Evolutionary conservation across 2,797 vertebrate genomes (phyloP).

Genomic region (Sebastiscus tertius): DNA sequence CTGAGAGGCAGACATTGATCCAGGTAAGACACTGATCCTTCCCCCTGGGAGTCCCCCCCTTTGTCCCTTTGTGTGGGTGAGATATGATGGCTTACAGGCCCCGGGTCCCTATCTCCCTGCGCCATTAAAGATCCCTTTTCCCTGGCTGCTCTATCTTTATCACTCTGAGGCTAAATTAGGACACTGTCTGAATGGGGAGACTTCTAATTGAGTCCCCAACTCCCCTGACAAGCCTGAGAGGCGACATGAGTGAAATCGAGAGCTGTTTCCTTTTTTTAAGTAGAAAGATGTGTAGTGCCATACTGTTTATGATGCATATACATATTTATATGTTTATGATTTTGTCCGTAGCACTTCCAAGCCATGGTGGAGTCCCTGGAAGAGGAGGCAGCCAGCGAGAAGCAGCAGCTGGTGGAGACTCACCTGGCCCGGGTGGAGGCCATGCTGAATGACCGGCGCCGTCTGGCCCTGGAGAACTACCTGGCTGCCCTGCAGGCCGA

Average conservation of each 20-base stretch:
- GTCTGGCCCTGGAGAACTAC: slow-evolving; percentile 96
- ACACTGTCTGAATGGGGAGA: slow-evolving; percentile 59
- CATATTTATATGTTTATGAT: slow-evolving; percentile 12
- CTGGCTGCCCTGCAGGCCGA: slow-evolving; percentile 94
- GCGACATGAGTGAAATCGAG: slow-evolving; percentile 39
- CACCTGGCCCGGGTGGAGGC: slow-evolving; percentile 97
- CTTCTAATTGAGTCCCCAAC: slow-evolving; percentile 57
- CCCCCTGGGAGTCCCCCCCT: slow-evolving; percentile 23
- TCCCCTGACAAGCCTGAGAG: slow-evolving; percentile 53
- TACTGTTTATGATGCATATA: not conserved
- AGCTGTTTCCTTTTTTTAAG: not conserved
- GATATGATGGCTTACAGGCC: slow-evolving; percentile 45
- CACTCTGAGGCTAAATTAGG: slow-evolving; percentile 60
- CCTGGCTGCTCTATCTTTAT: slow-evolving; percentile 68
- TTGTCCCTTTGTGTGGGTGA: slow-evolving; percentile 60
- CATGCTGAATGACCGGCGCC: slow-evolving; percentile 95
- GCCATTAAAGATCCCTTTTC: slow-evolving; percentile 57
- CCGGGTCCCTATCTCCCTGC: slow-evolving; percentile 46
- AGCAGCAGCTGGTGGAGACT: slow-evolving; percentile 97
- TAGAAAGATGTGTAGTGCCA: not conserved
- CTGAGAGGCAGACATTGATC: slow-evolving; percentile 95
- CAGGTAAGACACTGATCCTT: slow-evolving; percentile 85
- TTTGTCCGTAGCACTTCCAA: slow-evolving; percentile 90
- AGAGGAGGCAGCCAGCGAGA: slow-evolving; percentile 97
- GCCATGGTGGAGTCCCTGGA: slow-evolving; percentile 96